These are phyloP conservation scores for Arothron firmamentum DNA, from an alignment of 2,113 vertebrate species.

Conservation along the genomic window DNA sequence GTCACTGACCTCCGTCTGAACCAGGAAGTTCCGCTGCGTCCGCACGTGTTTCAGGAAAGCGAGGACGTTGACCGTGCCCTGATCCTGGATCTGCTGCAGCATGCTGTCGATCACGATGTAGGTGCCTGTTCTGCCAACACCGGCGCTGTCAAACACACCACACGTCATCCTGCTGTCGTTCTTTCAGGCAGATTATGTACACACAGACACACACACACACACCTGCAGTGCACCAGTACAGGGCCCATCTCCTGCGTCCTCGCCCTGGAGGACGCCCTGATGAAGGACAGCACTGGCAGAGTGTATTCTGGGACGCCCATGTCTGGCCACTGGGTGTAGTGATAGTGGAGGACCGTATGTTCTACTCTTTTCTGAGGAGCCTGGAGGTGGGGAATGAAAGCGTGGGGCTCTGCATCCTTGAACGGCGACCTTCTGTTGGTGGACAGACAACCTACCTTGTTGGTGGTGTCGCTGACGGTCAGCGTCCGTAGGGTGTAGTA, in stretches of 20 bases:
- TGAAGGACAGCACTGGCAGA: slow-evolving; percentile 88
- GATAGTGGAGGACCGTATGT: slow-evolving; percentile 86
- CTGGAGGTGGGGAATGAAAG: slow-evolving; percentile 52
- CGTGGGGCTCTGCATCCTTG: neutral
- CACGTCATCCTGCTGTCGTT: neutral
- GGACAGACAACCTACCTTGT: slow-evolving; percentile 75
- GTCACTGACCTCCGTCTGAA: slow-evolving; percentile 90
- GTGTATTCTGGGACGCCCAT: slow-evolving; percentile 96
- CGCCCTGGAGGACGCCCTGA: slow-evolving; percentile 84
- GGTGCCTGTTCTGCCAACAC: slow-evolving; percentile 93
- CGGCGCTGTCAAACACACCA: slow-evolving; percentile 77
- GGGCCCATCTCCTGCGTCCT: slow-evolving; percentile 84
- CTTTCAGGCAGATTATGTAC: no score
- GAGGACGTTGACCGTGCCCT: slow-evolving; percentile 88
- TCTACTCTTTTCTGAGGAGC: slow-evolving; percentile 84
- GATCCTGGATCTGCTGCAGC: slow-evolving; percentile 93
- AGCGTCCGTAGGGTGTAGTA: slow-evolving; percentile 93
- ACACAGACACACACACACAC: no score
- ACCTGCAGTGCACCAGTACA: slow-evolving; percentile 96
- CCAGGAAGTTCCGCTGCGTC: slow-evolving; percentile 96
- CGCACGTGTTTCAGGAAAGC: slow-evolving; percentile 96
- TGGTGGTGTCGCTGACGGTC: slow-evolving; percentile 82
- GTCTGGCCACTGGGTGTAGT: slow-evolving; percentile 98
- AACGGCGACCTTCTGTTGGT: neutral
- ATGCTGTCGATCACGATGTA: slow-evolving; percentile 96